Evolutionary conservation across 2,888 invertebrate genomes (phyloP).

Genomic region (Aleiodes alternator): DNA sequence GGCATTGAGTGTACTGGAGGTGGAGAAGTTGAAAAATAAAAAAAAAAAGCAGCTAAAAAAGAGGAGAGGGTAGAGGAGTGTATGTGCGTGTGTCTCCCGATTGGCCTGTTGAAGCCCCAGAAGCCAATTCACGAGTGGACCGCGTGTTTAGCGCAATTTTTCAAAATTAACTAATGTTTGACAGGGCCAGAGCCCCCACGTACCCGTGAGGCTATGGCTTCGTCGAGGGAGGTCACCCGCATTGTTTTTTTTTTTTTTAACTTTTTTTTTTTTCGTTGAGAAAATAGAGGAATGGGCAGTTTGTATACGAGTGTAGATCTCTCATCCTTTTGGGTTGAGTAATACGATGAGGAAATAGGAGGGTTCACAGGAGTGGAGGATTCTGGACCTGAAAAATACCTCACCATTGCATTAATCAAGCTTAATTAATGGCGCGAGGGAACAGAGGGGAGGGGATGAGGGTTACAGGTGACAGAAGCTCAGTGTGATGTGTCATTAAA

Average conservation of each 20-base stretch:
- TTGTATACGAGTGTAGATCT: constrained; percentile 22
- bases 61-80: constrained; percentile 42
- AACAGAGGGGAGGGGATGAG: not conserved
- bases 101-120: constrained; percentile 68
- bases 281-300: not conserved
- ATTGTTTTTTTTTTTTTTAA: not conserved
- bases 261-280: constrained; percentile 6
- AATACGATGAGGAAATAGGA: constrained; percentile 26
- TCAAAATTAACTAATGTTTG: constrained; percentile 74
- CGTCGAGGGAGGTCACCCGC: constrained; percentile 32
- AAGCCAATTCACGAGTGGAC: constrained; percentile 67
- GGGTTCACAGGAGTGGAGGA: constrained; percentile 46
- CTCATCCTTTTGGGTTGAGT: constrained; percentile 16
- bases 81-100: constrained; percentile 68
- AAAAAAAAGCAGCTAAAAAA: constrained; percentile 46
- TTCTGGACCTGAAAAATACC: constrained; percentile 52
- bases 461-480: constrained; percentile 3
- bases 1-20: constrained; percentile 59
- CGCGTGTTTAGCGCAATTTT: constrained; percentile 72
- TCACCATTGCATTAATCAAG: constrained; percentile 67
- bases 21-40: constrained; percentile 48
- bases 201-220: constrained; percentile 14
- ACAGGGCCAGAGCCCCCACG: constrained; percentile 60
- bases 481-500: constrained; percentile 10
- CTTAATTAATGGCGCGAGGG: constrained; percentile 63